Evolutionary conservation across 2,113 vertebrate species (phyloP).

Genomic region (Chloroceryle aenea): DNA sequence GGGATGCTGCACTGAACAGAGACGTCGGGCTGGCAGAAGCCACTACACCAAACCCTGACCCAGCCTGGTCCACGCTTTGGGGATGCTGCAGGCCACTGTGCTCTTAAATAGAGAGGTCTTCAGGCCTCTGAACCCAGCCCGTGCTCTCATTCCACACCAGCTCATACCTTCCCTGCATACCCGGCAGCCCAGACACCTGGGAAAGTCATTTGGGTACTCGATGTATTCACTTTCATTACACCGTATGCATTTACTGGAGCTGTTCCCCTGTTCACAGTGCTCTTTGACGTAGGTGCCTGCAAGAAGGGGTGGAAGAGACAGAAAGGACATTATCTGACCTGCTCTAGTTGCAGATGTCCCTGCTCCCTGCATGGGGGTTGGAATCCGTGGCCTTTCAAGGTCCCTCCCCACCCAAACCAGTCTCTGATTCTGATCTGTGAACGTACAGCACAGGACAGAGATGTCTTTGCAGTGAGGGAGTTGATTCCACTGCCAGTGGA

Average conservation of each 20-base stretch:
- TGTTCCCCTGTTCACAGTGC: accelerated
- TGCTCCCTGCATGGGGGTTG: no score
- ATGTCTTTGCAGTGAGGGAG: neutral
- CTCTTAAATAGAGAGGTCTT: neutral
- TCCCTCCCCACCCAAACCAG: no score
- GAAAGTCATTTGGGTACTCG: neutral
- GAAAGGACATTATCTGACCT: neutral
- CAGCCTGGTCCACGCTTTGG: neutral
- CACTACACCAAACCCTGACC: neutral
- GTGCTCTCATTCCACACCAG: neutral
- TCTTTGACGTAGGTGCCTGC: neutral
- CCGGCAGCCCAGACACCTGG: neutral
- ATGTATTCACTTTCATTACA: neutral
- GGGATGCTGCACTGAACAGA: neutral
- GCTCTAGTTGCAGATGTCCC: no score
- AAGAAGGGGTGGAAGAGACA: neutral
- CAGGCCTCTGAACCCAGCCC: neutral
- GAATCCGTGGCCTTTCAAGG: no score
- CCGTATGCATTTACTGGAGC: accelerated
- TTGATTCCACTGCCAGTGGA: neutral
- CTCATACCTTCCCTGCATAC: slow-evolving; percentile 26
- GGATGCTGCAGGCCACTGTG: neutral
- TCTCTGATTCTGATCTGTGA: neutral
- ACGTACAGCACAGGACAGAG: neutral
- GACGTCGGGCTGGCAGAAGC: neutral